A percentile compares a stretch with the other conserved stretches of the same genome.
Evolutionary conservation across 2,888 invertebrate species (phyloP).

Genomic region (Adela reaumurella): DNA sequence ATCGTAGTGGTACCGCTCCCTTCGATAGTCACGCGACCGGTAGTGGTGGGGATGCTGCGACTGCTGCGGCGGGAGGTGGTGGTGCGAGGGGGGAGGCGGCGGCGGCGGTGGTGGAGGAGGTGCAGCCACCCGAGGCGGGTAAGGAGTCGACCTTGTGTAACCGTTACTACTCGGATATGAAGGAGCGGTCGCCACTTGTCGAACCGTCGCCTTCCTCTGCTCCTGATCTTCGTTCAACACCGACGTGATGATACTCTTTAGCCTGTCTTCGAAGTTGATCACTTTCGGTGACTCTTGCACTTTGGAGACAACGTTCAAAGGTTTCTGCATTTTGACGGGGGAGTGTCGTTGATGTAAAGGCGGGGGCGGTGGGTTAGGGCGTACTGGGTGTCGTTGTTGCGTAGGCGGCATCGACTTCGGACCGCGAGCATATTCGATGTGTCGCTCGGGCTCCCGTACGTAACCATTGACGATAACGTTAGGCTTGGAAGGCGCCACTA

Average conservation of each 20-base stretch:
- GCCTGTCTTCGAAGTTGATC: slow-evolving; percentile 84
- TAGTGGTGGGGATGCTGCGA: slow-evolving; percentile 7
- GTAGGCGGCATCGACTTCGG: slow-evolving; percentile 18
- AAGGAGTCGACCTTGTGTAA: slow-evolving; percentile 22
- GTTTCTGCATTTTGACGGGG: slow-evolving; percentile 36
- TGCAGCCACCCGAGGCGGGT: slow-evolving; percentile 13
- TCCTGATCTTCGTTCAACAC: slow-evolving; percentile 82
- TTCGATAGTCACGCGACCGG: slow-evolving; percentile 21
- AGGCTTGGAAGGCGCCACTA: slow-evolving; percentile 28
- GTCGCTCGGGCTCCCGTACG: slow-evolving; percentile 29
- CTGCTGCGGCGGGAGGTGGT: background rate
- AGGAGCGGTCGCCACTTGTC: slow-evolving; percentile 8
- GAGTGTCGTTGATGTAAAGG: slow-evolving; percentile 25
- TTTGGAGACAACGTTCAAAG: slow-evolving; percentile 44
- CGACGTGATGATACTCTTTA: slow-evolving; percentile 82
- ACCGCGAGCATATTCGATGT: slow-evolving; percentile 20
- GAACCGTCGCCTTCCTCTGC: slow-evolving; percentile 17
- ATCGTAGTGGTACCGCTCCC: slow-evolving; percentile 35
- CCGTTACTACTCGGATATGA: slow-evolving; percentile 22
- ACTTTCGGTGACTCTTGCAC: slow-evolving; percentile 78
- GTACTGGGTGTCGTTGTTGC: slow-evolving; percentile 23
- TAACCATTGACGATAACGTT: slow-evolving; percentile 44
- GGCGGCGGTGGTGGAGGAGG: slow-evolving; percentile 12
- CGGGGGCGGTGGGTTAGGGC: slow-evolving; percentile 17
- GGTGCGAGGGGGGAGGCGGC: slow-evolving; percentile 14